Evolutionary conservation across 1,140 invertebrate genomes (phyloP).

Genomic region (Diploscapter pachys): DNA sequence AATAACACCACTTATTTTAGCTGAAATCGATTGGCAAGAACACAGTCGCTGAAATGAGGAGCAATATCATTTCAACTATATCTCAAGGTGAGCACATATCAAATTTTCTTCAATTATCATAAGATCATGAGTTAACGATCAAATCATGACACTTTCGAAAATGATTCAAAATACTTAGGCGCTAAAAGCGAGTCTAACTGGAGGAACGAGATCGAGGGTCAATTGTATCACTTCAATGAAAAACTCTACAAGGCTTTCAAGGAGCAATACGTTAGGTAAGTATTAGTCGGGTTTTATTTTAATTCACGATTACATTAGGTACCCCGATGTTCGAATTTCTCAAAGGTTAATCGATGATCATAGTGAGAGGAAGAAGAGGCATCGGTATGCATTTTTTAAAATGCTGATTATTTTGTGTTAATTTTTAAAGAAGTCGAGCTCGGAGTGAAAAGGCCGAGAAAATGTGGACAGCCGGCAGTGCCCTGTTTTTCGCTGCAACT

Average conservation of each 20-base stretch:
- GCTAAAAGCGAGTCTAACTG: constrained; percentile 31
- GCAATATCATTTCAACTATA: constrained; percentile 37
- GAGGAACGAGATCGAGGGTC: constrained; percentile 39
- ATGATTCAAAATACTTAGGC: no score
- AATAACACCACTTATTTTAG: constrained; percentile 29
- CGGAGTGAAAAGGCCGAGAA: constrained; percentile 54
- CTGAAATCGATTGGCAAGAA: constrained; percentile 45
- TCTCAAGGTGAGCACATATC: constrained; percentile 18
- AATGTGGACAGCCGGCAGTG: constrained; percentile 54
- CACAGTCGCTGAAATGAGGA: constrained; percentile 39
- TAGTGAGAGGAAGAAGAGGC: constrained; percentile 16
- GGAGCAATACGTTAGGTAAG: constrained; percentile 54
- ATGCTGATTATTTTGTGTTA: neutral
- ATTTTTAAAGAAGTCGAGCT: constrained; percentile 34
- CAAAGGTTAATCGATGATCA: constrained; percentile 10
- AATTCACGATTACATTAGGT: constrained; percentile 28
- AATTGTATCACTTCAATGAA: constrained; percentile 49
- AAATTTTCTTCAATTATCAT: neutral
- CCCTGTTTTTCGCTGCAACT: constrained; percentile 56
- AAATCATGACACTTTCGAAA: no score
- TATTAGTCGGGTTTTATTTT: neutral
- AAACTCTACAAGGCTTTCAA: constrained; percentile 54
- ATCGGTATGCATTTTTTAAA: constrained; percentile 9
- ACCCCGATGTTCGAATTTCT: constrained; percentile 44
- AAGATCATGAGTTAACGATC: no score